Evolutionary conservation across 2,888 invertebrate species (phyloP), one percentile per base, ranked within the genome.

Genomic region (Ferdinandea cuprea): DNA sequence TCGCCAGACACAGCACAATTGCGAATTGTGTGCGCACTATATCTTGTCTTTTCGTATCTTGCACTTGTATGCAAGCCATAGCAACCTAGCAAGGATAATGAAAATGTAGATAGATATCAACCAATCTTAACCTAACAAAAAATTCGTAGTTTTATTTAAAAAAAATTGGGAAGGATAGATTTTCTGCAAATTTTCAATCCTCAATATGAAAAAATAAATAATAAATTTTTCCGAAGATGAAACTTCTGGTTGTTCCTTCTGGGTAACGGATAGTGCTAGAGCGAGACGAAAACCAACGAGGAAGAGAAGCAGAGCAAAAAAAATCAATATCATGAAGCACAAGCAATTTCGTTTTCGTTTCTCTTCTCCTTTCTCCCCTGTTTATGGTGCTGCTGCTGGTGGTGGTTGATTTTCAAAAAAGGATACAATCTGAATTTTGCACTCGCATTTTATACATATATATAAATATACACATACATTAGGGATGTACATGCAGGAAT

Each of bases 341-440:
- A 84, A 84, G 84, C 84, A 74, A 84, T 84, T 84, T 84, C 73
- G 73, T 84, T 84, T 84, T 84, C 84, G 84, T 84, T 84, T 73
- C 79, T 78, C 69, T 78, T 50, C 73, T 68, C 77, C 72, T 35
- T 74, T 59, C 72, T 44, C 35, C 54, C 52, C 52, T 44, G 42
- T 11, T 11, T 35, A n/a, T 35, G 11, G 35, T 35, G 35, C 11
- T 13, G 25, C n/a, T n/a, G n/a, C 19, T 48, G 28, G 17, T 28
- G 44, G 44, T 61, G 65, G 61, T 68, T 56, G 72, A 50, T 83
- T 77, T 83, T 72, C 72, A 83, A 78, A 83, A 83, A 83, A 83
- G 83, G 83, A 83, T 83, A 83, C 83, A 83, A 83, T 83, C 83
- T 83, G 83, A 83, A 83, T 83, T 83, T 83, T 83, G 83, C 83